phyloP scores from a whole-genome alignment of 2,888 invertebrate genomes.

The Spisula subtruncata region DNA sequence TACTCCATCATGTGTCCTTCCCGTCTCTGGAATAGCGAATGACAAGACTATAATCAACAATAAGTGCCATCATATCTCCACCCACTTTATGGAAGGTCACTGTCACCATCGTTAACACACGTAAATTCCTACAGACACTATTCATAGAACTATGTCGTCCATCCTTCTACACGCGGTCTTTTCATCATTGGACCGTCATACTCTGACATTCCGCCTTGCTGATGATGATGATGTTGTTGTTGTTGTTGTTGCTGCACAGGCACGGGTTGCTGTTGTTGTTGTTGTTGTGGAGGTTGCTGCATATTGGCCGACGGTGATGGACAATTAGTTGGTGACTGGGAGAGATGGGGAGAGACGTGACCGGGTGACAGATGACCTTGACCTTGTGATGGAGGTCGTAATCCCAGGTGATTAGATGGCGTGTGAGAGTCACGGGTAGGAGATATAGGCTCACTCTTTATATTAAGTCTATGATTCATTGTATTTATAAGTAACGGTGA shows the following conservation, averaged over 20 bases:
- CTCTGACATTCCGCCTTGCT: slow-evolving; percentile 72
- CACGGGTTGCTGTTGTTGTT: too few species aligned
- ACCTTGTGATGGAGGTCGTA: slow-evolving; percentile 89
- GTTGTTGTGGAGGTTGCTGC: slow-evolving; percentile 37
- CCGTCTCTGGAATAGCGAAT: slow-evolving; percentile 1
- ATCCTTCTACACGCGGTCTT: slow-evolving; percentile 96
- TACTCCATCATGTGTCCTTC: background rate
- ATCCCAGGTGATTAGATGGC: slow-evolving; percentile 83
- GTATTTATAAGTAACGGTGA: slow-evolving; percentile 83
- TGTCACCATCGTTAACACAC: background rate
- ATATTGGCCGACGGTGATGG: slow-evolving; percentile 84
- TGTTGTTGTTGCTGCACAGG: slow-evolving; percentile 73
- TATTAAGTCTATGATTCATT: slow-evolving; percentile 89
- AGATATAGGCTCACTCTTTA: slow-evolving; percentile 98
- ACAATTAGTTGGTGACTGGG: slow-evolving; percentile 89
- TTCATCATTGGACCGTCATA: slow-evolving; percentile 90
- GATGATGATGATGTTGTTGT: slow-evolving; percentile 69
- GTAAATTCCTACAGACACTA: background rate
- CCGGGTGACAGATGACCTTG: slow-evolving; percentile 85
- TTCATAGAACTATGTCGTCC: slow-evolving; percentile 89
- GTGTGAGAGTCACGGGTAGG: slow-evolving; percentile 95
- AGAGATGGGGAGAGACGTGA: slow-evolving; percentile 81
- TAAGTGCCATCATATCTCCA: background rate
- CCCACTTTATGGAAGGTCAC: background rate
- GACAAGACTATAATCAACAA: background rate